phyloP scores from a whole-genome alignment of 2,888 invertebrate species.

The Drosophila quinaria region DNA sequence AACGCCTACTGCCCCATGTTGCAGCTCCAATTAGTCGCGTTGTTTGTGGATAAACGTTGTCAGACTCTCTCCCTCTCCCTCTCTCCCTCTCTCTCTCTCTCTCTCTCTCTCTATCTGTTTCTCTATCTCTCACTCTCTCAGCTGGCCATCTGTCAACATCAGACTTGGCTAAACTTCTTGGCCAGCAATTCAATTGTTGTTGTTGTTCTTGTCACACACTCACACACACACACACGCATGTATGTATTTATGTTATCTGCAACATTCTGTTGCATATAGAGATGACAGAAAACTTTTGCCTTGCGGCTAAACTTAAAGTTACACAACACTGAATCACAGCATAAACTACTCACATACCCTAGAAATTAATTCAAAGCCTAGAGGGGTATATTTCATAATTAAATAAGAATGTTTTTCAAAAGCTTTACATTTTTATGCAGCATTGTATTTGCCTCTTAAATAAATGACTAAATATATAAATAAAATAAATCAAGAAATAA shows the following conservation, averaged over 20 bases:
- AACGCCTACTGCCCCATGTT: background rate
- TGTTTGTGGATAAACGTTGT: conserved; percentile 41
- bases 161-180: conserved; percentile 40
- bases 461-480: too few species aligned
- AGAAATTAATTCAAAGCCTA: too few species aligned
- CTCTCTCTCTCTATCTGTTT: background rate
- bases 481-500: too few species aligned
- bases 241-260: background rate
- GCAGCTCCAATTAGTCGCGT: conserved; percentile 54
- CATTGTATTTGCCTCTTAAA: too few species aligned
- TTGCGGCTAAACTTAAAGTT: background rate
- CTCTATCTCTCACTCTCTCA: background rate
- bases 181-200: conserved; percentile 19
- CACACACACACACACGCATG: background rate
- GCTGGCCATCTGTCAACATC: conserved; percentile 53
- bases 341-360: too few species aligned
- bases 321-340: too few species aligned
- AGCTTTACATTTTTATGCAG: too few species aligned
- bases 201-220: background rate
- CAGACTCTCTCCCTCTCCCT: conserved; percentile 7
- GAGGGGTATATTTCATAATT: too few species aligned
- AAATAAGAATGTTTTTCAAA: too few species aligned
- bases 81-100: too few species aligned
- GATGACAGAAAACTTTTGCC: conserved; percentile 13
- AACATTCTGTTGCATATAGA: background rate